Evolutionary conservation across 2,113 vertebrate species (phyloP), one percentile per base, ranked within the genome.

Genomic region (Hemichromis elongatus): DNA sequence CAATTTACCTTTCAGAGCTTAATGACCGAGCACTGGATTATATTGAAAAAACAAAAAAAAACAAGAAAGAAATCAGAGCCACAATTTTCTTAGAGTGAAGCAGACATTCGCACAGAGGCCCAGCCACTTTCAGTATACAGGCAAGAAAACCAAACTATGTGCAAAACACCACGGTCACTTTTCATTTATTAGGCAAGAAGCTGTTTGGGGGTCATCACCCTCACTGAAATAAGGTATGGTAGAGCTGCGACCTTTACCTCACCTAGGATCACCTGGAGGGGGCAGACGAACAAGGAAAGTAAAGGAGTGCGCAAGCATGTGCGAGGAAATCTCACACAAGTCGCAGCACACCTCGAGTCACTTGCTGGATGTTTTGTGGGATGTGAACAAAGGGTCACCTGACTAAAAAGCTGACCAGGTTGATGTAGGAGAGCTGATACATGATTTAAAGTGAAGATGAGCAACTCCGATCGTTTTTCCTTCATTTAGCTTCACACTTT

Each of bases 131-230:
- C 26, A 26, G 75, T 30, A 83, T 40, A 77, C 52, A 84, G 88
- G 55, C 86, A 86, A 75, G 26, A 54, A 57, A 87, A 89, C 77
- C 79, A 52, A 80, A 66, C 45, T 66, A 86, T 90, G 87, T 86
- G 87, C 83, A 92, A 91, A 89, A 87, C 85, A 88, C 40, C 66
- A 80, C 40, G 28, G 79, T 85, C 92, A 90, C 63, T 82, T 87
- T 73, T 80, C 85, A 77, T 77, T 59, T 5, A 83, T 77, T 83
- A 86, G 88, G 30, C 90, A 86, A 79, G 86, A 80, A 87, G 80
- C 86, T 61, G 89, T 83, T 86, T 79, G 68, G 55, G 63, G 53
- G 79, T 88, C 82, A 53, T 83, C 59, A 47, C 68, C 86, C 59
- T 80, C 70, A 89, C 47, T 89, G 80, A 86, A 85, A 83, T 82